Evolutionary conservation across 2,113 vertebrate genomes (phyloP).

Genomic region (Orycteropus afer): DNA sequence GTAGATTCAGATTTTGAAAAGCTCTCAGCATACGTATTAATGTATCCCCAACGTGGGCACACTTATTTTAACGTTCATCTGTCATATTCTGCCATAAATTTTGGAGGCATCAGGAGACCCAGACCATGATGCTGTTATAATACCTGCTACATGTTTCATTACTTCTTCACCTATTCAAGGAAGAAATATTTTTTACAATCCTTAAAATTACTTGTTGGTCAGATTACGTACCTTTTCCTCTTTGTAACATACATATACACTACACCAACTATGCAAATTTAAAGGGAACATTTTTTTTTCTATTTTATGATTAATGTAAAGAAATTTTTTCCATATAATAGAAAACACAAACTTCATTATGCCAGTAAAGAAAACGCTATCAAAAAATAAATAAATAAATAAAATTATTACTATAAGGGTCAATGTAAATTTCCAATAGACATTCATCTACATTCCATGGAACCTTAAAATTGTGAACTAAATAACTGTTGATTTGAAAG

Average conservation of each 20-base stretch:
- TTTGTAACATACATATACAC: background rate
- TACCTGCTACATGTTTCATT: background rate
- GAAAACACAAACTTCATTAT: background rate
- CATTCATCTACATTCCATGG: background rate
- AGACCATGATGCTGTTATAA: background rate
- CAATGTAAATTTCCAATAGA: background rate
- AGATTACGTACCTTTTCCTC: background rate
- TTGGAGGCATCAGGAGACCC: background rate
- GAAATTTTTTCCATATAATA: background rate
- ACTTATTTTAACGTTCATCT: background rate
- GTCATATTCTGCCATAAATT: background rate
- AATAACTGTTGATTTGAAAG: background rate
- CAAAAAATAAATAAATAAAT: too few species aligned
- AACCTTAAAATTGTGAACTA: background rate
- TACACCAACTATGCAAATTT: background rate
- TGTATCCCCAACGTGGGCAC: background rate
- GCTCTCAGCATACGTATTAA: background rate
- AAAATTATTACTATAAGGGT: background rate
- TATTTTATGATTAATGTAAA: slow-evolving; percentile 10
- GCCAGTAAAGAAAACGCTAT: background rate
- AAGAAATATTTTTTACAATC: background rate
- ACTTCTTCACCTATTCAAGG: background rate
- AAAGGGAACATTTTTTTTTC: background rate
- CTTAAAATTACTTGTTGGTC: background rate
- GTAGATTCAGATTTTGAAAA: background rate